phyloP scores from a whole-genome alignment of 1,140 invertebrate species.

The Diabrotica undecimpunctata region DNA sequence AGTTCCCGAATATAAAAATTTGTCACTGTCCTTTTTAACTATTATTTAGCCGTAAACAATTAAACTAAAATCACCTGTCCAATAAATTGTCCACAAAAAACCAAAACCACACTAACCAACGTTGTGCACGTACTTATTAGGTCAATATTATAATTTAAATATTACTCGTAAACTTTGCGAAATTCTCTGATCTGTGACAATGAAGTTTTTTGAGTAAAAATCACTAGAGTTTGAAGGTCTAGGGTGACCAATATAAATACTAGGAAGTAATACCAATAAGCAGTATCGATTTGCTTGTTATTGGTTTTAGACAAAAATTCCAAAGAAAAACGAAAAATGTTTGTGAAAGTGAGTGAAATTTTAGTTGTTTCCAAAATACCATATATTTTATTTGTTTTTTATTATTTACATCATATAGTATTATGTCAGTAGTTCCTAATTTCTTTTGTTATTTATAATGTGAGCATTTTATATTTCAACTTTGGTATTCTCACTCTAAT shows the following conservation, averaged over 20 bases:
- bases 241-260: not conserved
- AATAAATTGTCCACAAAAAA: not conserved
- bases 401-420: too few relatives aligned
- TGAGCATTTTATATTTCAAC: too few relatives aligned
- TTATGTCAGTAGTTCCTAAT: too few relatives aligned
- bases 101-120: not conserved
- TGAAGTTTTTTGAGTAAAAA: conserved; percentile 3
- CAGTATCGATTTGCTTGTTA: not conserved
- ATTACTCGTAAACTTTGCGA: not conserved
- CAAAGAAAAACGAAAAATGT: not conserved
- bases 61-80: too few relatives aligned
- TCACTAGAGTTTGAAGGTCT: not conserved
- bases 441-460: too few relatives aligned
- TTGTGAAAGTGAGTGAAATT: conserved; percentile 1
- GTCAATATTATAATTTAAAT: conserved; percentile 1
- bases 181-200: not conserved
- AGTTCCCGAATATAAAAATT: too few relatives aligned
- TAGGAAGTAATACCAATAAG: not conserved
- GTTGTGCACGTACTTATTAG: not conserved
- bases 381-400: too few relatives aligned
- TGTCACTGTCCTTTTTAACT: too few relatives aligned
- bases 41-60: too few relatives aligned
- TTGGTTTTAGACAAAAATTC: too few relatives aligned
- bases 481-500: too few relatives aligned
- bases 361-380: too few relatives aligned